A percentile compares a stretch with the other conserved stretches of the same genome.
These are phyloP conservation scores for Cylloceria caligata DNA, from an alignment of 2,888 invertebrate species.

Conservation along the genomic window DNA sequence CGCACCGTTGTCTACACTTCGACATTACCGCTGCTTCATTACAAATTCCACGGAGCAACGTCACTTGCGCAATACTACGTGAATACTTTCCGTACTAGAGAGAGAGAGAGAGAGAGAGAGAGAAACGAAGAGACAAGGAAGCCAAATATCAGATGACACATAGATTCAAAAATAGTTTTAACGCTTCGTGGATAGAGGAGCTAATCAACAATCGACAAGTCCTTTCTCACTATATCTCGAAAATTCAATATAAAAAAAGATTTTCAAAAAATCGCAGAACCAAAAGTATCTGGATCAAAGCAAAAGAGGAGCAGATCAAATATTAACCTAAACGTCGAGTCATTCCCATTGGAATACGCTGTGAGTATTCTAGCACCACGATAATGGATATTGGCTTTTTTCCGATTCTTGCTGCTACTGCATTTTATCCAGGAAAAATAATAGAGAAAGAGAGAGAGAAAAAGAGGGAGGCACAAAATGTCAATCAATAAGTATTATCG, in stretches of 20 bases:
- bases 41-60: conserved; percentile 47
- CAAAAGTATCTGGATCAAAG: conserved; percentile 38
- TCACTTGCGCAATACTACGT: conserved; percentile 37
- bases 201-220: no score
- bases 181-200: neutral
- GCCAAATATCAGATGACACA: neutral
- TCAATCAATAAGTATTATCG: conserved; percentile 14
- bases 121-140: conserved; percentile 8
- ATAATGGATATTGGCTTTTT: conserved; percentile 36
- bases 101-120: neutral
- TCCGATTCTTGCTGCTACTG: neutral
- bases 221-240: no score
- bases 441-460: no score
- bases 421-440: neutral
- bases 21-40: conserved; percentile 58
- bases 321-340: conserved; percentile 27
- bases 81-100: conserved; percentile 8
- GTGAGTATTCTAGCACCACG: conserved; percentile 3
- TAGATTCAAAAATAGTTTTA: neutral
- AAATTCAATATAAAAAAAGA: no score
- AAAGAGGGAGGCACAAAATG: neutral
- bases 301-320: neutral
- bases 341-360: conserved; percentile 13
- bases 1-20: conserved; percentile 29
- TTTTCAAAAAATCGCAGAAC: neutral